phyloP scores from a whole-genome alignment of 2,113 vertebrate genomes.

The Archilochus colubris region DNA sequence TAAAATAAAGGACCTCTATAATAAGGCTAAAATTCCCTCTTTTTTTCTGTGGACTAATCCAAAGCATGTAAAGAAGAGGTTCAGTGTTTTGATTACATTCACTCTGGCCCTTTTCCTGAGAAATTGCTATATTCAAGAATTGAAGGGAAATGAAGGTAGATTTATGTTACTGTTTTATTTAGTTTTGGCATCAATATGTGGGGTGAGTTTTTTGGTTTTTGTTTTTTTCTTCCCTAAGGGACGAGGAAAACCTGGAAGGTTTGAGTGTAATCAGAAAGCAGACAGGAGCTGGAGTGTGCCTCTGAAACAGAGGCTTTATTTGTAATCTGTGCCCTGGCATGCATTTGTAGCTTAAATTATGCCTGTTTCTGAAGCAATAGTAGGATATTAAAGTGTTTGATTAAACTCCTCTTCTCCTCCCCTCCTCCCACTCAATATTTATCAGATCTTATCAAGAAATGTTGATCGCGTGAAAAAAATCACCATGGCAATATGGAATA shows the following conservation, averaged over 20 bases:
- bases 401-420: conserved; percentile 39
- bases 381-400: conserved; percentile 35
- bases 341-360: conserved; percentile 30
- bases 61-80: not conserved
- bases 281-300: not conserved
- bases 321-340: not conserved
- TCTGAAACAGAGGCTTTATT: conserved; percentile 40
- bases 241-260: conserved; percentile 10
- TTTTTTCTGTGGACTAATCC: not conserved
- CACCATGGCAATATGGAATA: conserved; percentile 91
- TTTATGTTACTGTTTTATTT: not conserved
- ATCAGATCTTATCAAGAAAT: conserved; percentile 92
- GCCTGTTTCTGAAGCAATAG: conserved; percentile 41
- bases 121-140: not conserved
- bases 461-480: conserved; percentile 94
- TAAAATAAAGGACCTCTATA: not conserved
- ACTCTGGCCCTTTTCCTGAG: not conserved
- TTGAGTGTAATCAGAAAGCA: conserved; percentile 31
- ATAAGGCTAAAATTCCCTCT: not conserved
- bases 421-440: conserved; percentile 48
- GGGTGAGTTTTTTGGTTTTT: not conserved
- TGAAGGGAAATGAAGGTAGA: not conserved
- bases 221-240: not conserved
- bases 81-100: not conserved
- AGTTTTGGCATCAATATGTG: not conserved